Percentiles rank a stretch among this genome's conserved stretches.
phyloP scores from a whole-genome alignment of 2,797 vertebrate species.

The Mallotus villosus region DNA sequence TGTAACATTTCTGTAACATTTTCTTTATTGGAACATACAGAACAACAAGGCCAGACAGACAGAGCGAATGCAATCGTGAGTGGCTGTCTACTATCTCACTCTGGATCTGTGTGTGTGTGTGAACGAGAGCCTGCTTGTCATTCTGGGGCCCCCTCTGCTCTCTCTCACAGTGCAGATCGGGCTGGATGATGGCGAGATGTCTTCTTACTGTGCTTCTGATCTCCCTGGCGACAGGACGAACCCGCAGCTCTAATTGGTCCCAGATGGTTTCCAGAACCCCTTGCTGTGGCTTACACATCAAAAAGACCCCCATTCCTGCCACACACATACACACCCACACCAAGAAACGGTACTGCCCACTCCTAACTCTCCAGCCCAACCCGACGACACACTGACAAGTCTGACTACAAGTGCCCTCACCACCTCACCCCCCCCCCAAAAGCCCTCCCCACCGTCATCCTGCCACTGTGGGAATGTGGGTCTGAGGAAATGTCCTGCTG shows the following conservation, averaged over 20 bases:
- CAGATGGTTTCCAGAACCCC: conserved; percentile 43
- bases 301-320: conserved; percentile 10
- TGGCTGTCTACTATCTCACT: neutral
- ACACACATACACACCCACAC: too few species aligned
- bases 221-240: conserved; percentile 36
- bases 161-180: conserved; percentile 35
- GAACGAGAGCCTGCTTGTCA: conserved; percentile 11
- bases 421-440: neutral
- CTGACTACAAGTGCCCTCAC: conserved; percentile 1
- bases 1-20: conserved; percentile 36
- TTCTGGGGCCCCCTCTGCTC: conserved; percentile 5
- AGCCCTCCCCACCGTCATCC: conserved; percentile 4
- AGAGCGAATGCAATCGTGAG: neutral
- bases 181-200: conserved; percentile 36
- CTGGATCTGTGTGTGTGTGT: conserved; percentile 2
- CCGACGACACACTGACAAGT: neutral
- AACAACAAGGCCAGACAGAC: conserved; percentile 25
- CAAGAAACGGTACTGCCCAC: too few species aligned
- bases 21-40: conserved; percentile 27
- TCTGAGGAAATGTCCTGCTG: neutral
- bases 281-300: conserved; percentile 37
- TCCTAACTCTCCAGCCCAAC: neutral
- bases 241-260: conserved; percentile 41
- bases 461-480: conserved; percentile 10
- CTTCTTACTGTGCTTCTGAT: conserved; percentile 31